Evolutionary conservation across 2,797 vertebrate species (phyloP).

Genomic region (Lacerta viridis): DNA sequence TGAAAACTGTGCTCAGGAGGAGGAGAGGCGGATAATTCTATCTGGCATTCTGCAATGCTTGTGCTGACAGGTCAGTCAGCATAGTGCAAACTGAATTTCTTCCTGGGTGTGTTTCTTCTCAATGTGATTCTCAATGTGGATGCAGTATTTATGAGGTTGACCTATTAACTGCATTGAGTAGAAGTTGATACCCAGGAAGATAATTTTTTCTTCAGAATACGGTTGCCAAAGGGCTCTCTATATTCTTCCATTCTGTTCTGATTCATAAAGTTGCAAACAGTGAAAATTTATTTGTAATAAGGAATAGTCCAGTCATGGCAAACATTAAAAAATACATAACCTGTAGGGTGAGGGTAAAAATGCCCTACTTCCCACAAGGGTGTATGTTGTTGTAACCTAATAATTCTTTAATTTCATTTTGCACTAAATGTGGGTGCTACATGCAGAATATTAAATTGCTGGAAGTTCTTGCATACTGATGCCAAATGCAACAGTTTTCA

Average conservation of each 20-base stretch:
- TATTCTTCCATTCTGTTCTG: conserved; percentile 59
- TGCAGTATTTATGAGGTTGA: conserved; percentile 39
- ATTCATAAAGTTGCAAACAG: conserved; percentile 43
- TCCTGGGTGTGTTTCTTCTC: conserved; percentile 19
- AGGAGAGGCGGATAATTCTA: too few relatives aligned
- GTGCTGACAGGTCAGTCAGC: too few relatives aligned
- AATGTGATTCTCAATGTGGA: conserved; percentile 18
- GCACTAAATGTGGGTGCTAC: conserved; percentile 66
- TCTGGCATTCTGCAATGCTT: too few relatives aligned
- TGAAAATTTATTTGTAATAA: conserved; percentile 64
- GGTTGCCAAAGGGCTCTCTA: conserved; percentile 57
- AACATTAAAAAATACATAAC: conserved; percentile 51
- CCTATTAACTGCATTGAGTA: background rate
- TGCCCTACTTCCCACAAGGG: conserved; percentile 47
- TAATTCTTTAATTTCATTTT: conserved; percentile 71
- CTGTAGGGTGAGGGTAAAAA: conserved; percentile 39
- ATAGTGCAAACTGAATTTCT: too few relatives aligned
- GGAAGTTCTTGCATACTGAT: conserved; percentile 65
- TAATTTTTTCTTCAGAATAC: conserved; percentile 47
- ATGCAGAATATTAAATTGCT: conserved; percentile 71
- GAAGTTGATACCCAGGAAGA: conserved; percentile 37
- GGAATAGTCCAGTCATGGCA: conserved; percentile 49
- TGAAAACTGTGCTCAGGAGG: too few relatives aligned
- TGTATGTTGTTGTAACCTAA: conserved; percentile 56
- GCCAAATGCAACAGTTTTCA: conserved; percentile 64